These are phyloP conservation scores for Coremacera marginata DNA, from an alignment of 2,888 invertebrate genomes.

Conservation along the genomic window DNA sequence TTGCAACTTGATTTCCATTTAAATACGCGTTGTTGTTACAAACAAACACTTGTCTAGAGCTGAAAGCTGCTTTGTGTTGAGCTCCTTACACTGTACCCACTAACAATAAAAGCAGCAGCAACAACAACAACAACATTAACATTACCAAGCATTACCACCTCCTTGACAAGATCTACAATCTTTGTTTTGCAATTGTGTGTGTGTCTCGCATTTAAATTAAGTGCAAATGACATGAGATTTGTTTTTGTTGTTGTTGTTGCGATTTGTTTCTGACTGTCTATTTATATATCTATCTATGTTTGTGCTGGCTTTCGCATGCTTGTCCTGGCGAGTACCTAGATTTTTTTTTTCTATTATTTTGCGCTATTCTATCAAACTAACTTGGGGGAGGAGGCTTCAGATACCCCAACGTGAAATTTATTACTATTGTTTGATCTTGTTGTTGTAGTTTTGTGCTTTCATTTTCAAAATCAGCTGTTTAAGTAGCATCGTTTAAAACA, in stretches of 20 bases:
- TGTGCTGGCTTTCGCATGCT: constrained; percentile 13
- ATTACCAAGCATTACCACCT: neutral
- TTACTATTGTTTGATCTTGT: constrained; percentile 1
- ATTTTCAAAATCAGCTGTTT: neutral
- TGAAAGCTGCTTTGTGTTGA: neutral
- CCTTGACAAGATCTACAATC: constrained; percentile 43
- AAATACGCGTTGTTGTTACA: neutral
- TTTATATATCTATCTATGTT: neutral
- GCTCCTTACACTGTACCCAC: neutral
- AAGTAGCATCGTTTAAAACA: neutral
- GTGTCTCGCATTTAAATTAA: constrained; percentile 70
- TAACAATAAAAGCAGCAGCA: neutral
- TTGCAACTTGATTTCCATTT: constrained; percentile 24
- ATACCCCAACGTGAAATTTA: neutral
- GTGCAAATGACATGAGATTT: constrained; percentile 68
- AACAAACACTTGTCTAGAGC: neutral
- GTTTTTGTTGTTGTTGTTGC: constrained; percentile 35
- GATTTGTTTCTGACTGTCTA: neutral
- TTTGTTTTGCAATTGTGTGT: constrained; percentile 64
- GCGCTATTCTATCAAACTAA: neutral
- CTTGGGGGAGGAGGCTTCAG: neutral
- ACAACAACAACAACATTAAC: constrained; percentile 22
- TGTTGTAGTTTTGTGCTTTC: neutral
- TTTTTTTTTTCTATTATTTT: neutral
- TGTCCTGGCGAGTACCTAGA: neutral